phyloP scores from a whole-genome alignment of 2,113 vertebrate genomes.

The Tiliqua scincoides region DNA sequence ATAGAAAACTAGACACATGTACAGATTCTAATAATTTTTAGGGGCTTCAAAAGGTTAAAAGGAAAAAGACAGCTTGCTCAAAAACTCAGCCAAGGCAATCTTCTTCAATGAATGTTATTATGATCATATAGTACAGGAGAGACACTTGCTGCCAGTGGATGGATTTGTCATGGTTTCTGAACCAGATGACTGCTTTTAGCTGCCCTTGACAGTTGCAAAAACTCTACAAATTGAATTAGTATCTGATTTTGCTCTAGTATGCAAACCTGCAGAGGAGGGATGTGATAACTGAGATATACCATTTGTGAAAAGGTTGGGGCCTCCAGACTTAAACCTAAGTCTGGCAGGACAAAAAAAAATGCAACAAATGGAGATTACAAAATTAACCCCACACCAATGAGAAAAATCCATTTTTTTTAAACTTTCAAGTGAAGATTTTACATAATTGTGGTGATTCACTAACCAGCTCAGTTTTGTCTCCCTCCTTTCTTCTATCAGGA shows the following conservation, averaged over 20 bases:
- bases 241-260: neutral
- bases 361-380: neutral
- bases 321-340: neutral
- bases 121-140: neutral
- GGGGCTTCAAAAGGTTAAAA: neutral
- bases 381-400: neutral
- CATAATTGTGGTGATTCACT: neutral
- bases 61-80: neutral
- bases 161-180: neutral
- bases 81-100: neutral
- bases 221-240: neutral
- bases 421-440: neutral
- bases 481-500: neutral
- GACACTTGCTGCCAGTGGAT: neutral
- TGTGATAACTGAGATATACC: no score
- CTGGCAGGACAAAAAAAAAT: neutral
- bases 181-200: neutral
- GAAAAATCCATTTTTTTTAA: neutral
- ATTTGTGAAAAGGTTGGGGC: neutral
- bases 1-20: no score
- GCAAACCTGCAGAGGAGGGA: neutral
- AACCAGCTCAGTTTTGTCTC: neutral
- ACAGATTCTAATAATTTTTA: no score
- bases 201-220: neutral
- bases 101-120: no score